Percentiles rank a stretch among this genome's conserved stretches.
phyloP scores from a whole-genome alignment of 1,140 invertebrate species.

The Camponotus floridanus region DNA sequence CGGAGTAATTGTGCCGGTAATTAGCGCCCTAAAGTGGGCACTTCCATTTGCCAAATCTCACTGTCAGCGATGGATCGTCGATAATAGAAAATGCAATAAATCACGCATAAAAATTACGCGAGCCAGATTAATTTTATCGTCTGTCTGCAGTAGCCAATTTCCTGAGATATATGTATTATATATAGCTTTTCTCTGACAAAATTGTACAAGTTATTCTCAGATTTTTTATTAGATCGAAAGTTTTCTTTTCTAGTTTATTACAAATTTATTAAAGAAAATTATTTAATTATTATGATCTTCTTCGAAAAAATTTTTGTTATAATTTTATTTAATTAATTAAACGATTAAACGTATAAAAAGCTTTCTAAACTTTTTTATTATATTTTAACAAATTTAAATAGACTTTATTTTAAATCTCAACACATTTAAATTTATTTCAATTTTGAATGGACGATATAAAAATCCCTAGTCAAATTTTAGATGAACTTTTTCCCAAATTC shows the following conservation, averaged over 20 bases:
- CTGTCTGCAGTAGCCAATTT: neutral
- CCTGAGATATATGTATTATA: neutral
- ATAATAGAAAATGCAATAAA: constrained; percentile 52
- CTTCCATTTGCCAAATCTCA: constrained; percentile 47
- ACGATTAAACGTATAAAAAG: neutral
- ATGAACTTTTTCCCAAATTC: neutral
- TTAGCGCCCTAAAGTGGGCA: constrained; percentile 30
- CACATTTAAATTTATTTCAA: neutral
- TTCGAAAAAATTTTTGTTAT: neutral
- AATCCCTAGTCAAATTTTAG: constrained; percentile 4
- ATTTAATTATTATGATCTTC: neutral
- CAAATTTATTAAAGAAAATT: neutral
- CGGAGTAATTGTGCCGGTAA: constrained; percentile 39
- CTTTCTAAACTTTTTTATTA: neutral
- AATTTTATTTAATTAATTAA: neutral
- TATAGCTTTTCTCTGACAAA: neutral
- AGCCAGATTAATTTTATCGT: constrained; percentile 24
- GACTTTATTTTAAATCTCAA: neutral
- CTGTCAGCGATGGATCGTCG: constrained; percentile 30
- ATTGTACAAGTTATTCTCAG: neutral
- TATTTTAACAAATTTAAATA: neutral
- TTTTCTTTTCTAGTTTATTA: neutral
- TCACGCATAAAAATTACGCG: constrained; percentile 28
- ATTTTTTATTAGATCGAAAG: neutral
- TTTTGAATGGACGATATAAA: neutral